Percentiles rank a stretch among this genome's conserved stretches.
Conservation (phyloP, 1,140 invertebrate genomes). For the Armadillidium nasatum region DNA sequence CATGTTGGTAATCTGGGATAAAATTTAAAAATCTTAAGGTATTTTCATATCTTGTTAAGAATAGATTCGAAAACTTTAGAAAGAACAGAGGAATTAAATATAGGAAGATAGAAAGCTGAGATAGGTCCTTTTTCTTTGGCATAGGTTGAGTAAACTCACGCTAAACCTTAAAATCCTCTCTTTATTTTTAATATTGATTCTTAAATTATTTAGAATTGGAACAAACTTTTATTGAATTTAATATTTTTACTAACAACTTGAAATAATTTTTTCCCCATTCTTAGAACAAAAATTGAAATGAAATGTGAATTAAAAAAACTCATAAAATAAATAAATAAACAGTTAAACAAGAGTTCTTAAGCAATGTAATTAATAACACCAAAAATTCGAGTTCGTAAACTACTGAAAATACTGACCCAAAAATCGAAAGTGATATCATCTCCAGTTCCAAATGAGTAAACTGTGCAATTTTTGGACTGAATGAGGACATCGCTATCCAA, state of each 20-base stretch:
- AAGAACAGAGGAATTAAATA: too few relatives aligned
- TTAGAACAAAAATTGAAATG: not conserved
- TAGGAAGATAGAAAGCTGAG: not conserved
- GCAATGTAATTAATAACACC: too few relatives aligned
- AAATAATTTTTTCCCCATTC: not conserved
- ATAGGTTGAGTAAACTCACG: not conserved
- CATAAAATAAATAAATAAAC: not conserved
- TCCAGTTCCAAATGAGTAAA: constrained; percentile 43
- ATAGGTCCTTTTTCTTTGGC: not conserved
- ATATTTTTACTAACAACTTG: not conserved
- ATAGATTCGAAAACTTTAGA: too few relatives aligned
- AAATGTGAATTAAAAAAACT: not conserved
- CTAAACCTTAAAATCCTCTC: not conserved
- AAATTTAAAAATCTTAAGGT: too few relatives aligned
- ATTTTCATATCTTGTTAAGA: too few relatives aligned
- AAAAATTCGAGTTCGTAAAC: too few relatives aligned
- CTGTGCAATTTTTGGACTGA: constrained; percentile 33
- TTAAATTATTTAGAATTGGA: not conserved
- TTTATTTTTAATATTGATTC: too few relatives aligned
- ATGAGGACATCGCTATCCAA: constrained; percentile 35
- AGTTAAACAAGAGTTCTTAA: not conserved
- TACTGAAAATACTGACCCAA: constrained; percentile 21
- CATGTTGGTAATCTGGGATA: too few relatives aligned
- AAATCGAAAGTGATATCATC: constrained; percentile 39
- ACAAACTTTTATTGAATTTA: not conserved